Base-by-base conservation (phyloP, 2,888 invertebrate species). In the Asteroscopus sphinx region DNA sequence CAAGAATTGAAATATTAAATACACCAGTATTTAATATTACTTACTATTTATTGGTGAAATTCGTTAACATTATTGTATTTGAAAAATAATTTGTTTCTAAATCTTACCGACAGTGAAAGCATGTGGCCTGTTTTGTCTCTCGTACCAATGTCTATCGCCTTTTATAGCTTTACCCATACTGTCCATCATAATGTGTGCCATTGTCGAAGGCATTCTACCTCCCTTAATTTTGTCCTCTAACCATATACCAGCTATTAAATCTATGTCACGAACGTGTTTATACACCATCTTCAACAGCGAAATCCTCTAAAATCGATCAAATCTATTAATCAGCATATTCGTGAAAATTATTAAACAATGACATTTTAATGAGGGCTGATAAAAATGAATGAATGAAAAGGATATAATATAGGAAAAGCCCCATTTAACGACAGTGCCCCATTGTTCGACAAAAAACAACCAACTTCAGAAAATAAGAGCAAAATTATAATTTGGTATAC, bases 201-300 rank as follows among this genome's bases (percentile, higher is more conserved):
- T 97, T 13, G 97, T 97, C 0, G 97, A 97, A 11, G 98, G 98
- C 16, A 98, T 95, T 95, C 97, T 96, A 46, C 97, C 97, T 35
- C 97, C 98, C 1, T 96, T 96, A 44, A 97, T 90, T 0, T 97
- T 96, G 56, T 95, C 95, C 83, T 98, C 98, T 0, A 97, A 96
- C 56, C 98, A 97, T 33, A 98, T 97, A 15, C 97, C 98, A 25
- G 97, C 96, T 96, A 98, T 97, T 26, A 98, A 92, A 89, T 98
- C 98, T 53, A 98, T 96, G 86, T 98, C 98, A 68, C 96, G 95
- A 1, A 97, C 96, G 85, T 97, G 95, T 2, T 76, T 61, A 54
- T 88, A 89, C 2, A 76, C 51, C 6, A 79, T 77, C 48, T 75
- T 69, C 11, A 88, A 58, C 0, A 75, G 28, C 35, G 73, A 73